Conservation (phyloP, 1,140 invertebrate species). For the Neuroterus valhalla region DNA sequence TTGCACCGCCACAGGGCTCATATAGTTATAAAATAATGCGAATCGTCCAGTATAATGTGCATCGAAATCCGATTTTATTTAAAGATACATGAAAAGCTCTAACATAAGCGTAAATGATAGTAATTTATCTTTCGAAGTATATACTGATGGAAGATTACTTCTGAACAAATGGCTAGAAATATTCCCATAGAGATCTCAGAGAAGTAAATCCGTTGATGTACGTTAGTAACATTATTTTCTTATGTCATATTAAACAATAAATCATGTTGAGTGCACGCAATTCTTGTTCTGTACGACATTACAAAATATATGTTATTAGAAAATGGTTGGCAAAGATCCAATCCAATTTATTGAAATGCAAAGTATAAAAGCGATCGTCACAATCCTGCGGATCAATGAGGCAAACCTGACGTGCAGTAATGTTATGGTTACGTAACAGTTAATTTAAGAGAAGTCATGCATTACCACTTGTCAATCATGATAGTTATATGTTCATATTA, state of each 20-base stretch:
- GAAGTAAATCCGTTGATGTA: not conserved
- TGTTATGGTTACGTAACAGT: not conserved
- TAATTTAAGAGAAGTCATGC: slow-evolving; percentile 6
- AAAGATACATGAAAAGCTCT: too few species aligned
- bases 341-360: slow-evolving; percentile 20
- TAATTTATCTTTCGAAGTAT: too few species aligned
- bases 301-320: not conserved
- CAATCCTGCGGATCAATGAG: slow-evolving; percentile 2
- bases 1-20: too few species aligned
- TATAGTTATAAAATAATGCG: too few species aligned
- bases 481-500: not conserved
- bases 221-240: not conserved
- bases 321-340: not conserved
- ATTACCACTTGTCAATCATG: slow-evolving; percentile 11
- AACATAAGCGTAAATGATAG: too few species aligned
- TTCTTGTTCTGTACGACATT: not conserved
- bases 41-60: too few species aligned
- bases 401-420: not conserved
- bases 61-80: too few species aligned
- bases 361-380: not conserved
- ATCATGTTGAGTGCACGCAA: not conserved
- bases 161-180: not conserved
- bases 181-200: not conserved
- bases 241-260: slow-evolving; percentile 5
- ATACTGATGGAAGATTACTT: too few species aligned